Conservation (phyloP, 1,140 invertebrate genomes). For the Copidosoma floridanum region DNA sequence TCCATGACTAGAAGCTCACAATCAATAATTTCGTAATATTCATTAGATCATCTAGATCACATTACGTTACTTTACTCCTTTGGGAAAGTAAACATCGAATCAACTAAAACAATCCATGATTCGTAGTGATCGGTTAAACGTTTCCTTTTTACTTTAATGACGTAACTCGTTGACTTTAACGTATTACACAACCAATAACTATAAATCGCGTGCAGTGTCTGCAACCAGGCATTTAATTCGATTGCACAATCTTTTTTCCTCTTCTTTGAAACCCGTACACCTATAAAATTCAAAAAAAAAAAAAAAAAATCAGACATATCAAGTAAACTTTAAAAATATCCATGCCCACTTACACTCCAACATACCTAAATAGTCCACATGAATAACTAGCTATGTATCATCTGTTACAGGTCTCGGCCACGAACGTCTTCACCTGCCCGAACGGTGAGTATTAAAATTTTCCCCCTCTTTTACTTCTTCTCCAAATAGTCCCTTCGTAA, state of each 20-base stretch:
- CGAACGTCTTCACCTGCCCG: conserved; percentile 65
- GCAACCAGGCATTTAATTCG: background rate
- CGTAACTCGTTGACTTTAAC: too few species aligned
- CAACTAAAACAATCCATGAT: too few species aligned
- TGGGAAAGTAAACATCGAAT: too few species aligned
- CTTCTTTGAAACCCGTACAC: background rate
- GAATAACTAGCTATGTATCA: too few species aligned
- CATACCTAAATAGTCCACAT: too few species aligned
- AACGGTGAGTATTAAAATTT: conserved; percentile 63
- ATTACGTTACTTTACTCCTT: too few species aligned
- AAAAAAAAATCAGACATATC: background rate
- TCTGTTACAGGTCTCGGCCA: conserved; percentile 59
- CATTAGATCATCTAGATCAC: too few species aligned
- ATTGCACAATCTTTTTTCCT: conserved; percentile 2
- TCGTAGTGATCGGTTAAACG: too few species aligned
- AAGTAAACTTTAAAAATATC: background rate
- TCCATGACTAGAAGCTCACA: too few species aligned
- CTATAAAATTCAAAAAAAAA: background rate
- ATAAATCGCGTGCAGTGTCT: background rate
- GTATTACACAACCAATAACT: background rate
- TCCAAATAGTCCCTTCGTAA: background rate
- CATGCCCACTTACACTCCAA: background rate
- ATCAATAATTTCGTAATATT: too few species aligned
- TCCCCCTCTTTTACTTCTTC: background rate
- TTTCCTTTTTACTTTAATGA: too few species aligned